Evolutionary conservation across 1,140 invertebrate genomes (phyloP), one percentile per base, ranked within the genome.

Genomic region (Zelostemma sp.): DNA sequence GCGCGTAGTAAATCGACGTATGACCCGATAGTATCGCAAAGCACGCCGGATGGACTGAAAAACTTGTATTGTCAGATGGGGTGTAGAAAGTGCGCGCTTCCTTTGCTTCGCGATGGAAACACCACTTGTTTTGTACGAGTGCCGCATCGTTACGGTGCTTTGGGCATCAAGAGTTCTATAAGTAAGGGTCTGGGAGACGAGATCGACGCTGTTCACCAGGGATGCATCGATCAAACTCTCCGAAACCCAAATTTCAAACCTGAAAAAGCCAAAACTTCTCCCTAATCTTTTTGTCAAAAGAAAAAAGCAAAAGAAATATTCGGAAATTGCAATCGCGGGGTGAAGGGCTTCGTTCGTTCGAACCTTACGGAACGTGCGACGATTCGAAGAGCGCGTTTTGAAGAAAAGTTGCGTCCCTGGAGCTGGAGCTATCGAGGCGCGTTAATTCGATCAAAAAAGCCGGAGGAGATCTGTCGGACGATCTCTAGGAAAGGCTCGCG

Each of bases 361-460:
- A 28, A 28, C 8, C 25, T 28, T 3, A 8, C 3, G 25, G 8
- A 28, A 28, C 8, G 8, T 8, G 25, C 3, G 8, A 28, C 3
- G 25, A 28, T 28, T 28, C 25, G 25, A 28, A 28, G 25, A 3
- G 25, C 25, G 25, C 3, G 25, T 4, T 28, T 28, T 28, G 25
- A 28, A 28, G 25, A 28, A n/a, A n/a, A 28, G 25, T 28, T 55
- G 43, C 41, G 25, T 17, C 35, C 21, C 16, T 41, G 38, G 6
- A 18, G 6, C 25, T 50, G 25, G 25, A 66, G 54, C 6, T 45
- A 58, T 21, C 45, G 58, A 56, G 53, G 62, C 55, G 55, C 55
- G 58, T 61, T 67, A 65, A 72, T 68, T 72, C 38, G 65, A 73
- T 73, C 49, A 51, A 59, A 63, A 59, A 58, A 62, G 51, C 14